A percentile compares a stretch with the other conserved stretches of the same genome.
Conservation (phyloP, 2,113 vertebrate species). For the Ploceus nigricollis region DNA sequence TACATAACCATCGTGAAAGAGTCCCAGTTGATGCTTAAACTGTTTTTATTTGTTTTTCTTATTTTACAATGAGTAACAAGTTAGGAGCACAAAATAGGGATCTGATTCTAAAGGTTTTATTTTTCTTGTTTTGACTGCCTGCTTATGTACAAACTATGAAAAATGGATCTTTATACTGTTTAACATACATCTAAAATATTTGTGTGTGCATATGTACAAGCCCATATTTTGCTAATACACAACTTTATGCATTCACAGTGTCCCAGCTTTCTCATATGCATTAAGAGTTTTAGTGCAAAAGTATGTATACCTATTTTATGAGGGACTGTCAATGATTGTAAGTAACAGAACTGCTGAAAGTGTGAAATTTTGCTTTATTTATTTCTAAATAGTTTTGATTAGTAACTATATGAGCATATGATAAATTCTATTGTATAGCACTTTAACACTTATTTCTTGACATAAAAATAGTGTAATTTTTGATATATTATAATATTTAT, state of each 20-base stretch:
- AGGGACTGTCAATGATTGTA: conserved; percentile 60
- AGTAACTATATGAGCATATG: background rate
- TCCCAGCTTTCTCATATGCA: conserved; percentile 56
- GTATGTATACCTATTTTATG: conserved; percentile 53
- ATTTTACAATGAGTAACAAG: background rate
- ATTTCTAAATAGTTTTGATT: conserved; percentile 50
- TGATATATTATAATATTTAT: conserved; percentile 22
- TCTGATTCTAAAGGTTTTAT: background rate
- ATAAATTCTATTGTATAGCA: conserved; percentile 15
- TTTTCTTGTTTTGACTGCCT: conserved; percentile 25
- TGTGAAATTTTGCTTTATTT: conserved; percentile 63
- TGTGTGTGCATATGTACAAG: conserved; percentile 64
- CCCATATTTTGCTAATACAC: conserved; percentile 34
- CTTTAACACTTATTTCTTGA: conserved; percentile 8
- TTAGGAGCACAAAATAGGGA: background rate
- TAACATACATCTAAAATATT: conserved; percentile 28
- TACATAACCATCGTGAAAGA: background rate
- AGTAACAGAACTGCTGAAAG: conserved; percentile 53
- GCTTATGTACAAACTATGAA: conserved; percentile 11
- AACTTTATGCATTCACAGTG: conserved; percentile 56
- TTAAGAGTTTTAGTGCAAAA: conserved; percentile 62
- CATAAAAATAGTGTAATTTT: conserved; percentile 17
- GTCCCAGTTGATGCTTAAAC: background rate
- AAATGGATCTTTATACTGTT: background rate
- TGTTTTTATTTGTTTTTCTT: background rate